Base-by-base conservation (phyloP, 1,140 invertebrate species). In the Andrena cerasifolii region DNA sequence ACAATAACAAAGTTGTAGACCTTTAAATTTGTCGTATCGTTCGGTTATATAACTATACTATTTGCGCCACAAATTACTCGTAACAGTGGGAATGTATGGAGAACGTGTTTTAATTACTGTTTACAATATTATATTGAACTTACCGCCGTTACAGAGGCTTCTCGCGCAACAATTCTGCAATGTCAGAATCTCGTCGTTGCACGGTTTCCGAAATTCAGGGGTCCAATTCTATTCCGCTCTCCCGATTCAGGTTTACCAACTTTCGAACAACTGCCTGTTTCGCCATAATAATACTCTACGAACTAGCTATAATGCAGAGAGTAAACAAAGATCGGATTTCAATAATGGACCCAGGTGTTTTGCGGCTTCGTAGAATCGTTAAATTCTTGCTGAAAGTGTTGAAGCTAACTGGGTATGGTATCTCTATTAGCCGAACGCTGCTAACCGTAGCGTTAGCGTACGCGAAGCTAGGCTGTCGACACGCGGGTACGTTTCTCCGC, bases 261-360 rank as follows among this genome's bases (percentile, higher is more conserved):
- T 72, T 72, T 28, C 72, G 21, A 28, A 72, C 51, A 67, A 75
- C 63, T 36, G 12, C 36, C 45, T 66, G 45, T 53, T 45, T 14
- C 21, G n/a, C 18, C 8, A 28, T 16, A 33, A 45, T 28, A 18
- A 18, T 36, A 75, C 36, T 67, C 63, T 0, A 14, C 21, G 2
- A 75, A 56, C 51, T 75, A 40, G 36, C 31, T 47, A 40, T 47
- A 67, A 75, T 56, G n/a, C 51, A 47, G 14, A 56, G 26, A 56
- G 51, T 67, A 75, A 75, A 67, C 45, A 75, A 67, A 75, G 72
- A 75, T 58, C 63, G 51, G 51, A 75, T 67, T 75, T 56, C 63
- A 51, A 75, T 75, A 75, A 67, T 54, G 51, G 72, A 26, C 16
- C 28, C 72, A 58, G 72, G 40, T 56, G 28, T 47, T 36, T 67